Conservation (phyloP, 2,888 invertebrate species). For the Lissonota sp. region DNA sequence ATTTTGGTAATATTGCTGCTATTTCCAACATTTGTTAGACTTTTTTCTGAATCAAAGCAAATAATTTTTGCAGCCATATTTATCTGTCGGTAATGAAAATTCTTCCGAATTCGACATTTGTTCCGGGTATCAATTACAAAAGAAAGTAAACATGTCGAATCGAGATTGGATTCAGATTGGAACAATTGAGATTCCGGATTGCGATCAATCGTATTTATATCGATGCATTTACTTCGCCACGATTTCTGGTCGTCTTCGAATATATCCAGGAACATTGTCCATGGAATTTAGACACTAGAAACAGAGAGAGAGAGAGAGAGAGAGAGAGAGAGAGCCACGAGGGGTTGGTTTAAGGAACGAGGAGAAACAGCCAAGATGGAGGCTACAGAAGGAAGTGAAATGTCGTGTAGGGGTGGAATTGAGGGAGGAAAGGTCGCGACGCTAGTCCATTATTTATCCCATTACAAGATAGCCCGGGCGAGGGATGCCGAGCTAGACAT, state of each 20-base stretch:
- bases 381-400: constrained; percentile 54
- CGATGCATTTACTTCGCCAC: constrained; percentile 32
- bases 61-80: no score
- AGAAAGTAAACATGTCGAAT: no score
- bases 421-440: constrained; percentile 42
- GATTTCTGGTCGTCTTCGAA: constrained; percentile 1
- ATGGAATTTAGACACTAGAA: not conserved
- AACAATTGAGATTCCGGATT: no score
- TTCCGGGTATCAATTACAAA: no score
- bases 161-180: no score
- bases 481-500: constrained; percentile 45
- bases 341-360: not conserved
- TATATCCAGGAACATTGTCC: not conserved
- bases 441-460: constrained; percentile 62
- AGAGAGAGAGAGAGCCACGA: not conserved
- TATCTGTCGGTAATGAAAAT: no score
- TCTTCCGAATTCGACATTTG: no score
- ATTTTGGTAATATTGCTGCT: no score
- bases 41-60: no score
- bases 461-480: constrained; percentile 51
- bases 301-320: not conserved
- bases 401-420: constrained; percentile 48
- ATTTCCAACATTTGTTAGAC: no score
- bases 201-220: not conserved
- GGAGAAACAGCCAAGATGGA: constrained; percentile 9